Percentiles rank a stretch among this genome's conserved stretches.
These are phyloP conservation scores for Hecatera dysodea DNA, from an alignment of 2,888 invertebrate genomes.

Conservation along the genomic window DNA sequence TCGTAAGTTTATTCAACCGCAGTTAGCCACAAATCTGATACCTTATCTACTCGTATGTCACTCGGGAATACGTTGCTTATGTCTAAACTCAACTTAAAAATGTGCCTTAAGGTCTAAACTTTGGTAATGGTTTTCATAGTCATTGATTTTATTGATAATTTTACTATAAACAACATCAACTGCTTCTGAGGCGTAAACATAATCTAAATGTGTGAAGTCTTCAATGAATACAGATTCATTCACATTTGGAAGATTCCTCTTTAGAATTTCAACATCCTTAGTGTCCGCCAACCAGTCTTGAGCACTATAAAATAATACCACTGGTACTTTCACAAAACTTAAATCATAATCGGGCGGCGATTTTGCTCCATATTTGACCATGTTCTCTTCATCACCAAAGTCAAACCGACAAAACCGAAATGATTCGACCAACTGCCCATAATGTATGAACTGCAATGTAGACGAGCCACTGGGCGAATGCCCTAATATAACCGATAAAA, in stretches of 20 bases:
- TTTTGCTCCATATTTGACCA: slow-evolving; percentile 82
- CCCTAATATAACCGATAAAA: slow-evolving; percentile 91
- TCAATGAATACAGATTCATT: slow-evolving; percentile 86
- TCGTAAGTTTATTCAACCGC: neutral
- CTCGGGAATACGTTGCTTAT: neutral
- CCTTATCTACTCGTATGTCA: neutral
- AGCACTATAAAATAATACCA: slow-evolving; percentile 78
- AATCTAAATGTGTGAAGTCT: slow-evolving; percentile 93
- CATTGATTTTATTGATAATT: slow-evolving; percentile 69
- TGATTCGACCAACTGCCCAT: slow-evolving; percentile 80
- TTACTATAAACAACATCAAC: slow-evolving; percentile 88
- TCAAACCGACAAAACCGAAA: slow-evolving; percentile 81
- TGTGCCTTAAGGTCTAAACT: neutral
- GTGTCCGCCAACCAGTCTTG: slow-evolving; percentile 87
- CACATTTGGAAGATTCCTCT: slow-evolving; percentile 86
- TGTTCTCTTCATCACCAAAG: slow-evolving; percentile 73
- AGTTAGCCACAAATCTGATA: neutral
- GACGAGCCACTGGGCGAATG: slow-evolving; percentile 92
- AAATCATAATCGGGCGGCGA: slow-evolving; percentile 82
- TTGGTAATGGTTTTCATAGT: neutral
- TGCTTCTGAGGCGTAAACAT: slow-evolving; percentile 91
- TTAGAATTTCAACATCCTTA: slow-evolving; percentile 85
- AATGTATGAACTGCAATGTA: slow-evolving; percentile 87
- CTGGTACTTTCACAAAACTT: slow-evolving; percentile 72
- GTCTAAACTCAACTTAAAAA: neutral